A percentile compares a stretch with the other conserved stretches of the same genome.
phyloP scores from a whole-genome alignment of 2,888 invertebrate genomes.

The Phytoseiulus persimilis region DNA sequence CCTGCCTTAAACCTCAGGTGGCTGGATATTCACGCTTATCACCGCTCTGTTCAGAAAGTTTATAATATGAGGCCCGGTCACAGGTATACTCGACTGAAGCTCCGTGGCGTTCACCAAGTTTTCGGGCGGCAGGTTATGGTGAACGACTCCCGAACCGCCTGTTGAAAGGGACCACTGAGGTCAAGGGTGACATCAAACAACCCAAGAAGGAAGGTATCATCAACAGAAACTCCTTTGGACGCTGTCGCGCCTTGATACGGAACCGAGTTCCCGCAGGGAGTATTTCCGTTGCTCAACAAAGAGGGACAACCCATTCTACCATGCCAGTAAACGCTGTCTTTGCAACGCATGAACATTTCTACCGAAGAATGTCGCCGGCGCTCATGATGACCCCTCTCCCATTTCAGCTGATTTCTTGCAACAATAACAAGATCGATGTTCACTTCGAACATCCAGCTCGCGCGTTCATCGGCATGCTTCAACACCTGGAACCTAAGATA shows the following conservation, averaged over 20 bases:
- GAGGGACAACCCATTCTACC: not conserved
- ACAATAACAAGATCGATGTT: not conserved
- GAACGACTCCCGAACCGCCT: not conserved
- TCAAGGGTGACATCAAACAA: not conserved
- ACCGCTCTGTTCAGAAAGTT: not conserved
- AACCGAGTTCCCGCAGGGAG: too few species aligned
- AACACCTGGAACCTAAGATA: not conserved
- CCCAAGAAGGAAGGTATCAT: not conserved
- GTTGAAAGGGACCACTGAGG: not conserved
- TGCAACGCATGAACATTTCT: too few species aligned
- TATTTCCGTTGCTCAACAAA: not conserved
- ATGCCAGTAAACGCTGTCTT: too few species aligned
- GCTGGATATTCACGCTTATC: not conserved
- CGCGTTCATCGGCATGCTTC: not conserved
- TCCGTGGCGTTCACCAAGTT: not conserved
- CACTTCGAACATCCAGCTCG: not conserved
- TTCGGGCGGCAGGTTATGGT: not conserved
- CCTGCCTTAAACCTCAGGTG: not conserved
- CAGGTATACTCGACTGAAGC: not conserved
- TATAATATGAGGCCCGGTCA: not conserved
- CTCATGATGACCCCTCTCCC: not conserved
- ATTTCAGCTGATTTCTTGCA: not conserved
- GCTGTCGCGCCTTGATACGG: not conserved
- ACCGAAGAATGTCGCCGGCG: not conserved
- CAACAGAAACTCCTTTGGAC: not conserved